These are phyloP conservation scores for Sitta carolinensis DNA, from an alignment of 2,797 vertebrate genomes.

Conservation along the genomic window DNA sequence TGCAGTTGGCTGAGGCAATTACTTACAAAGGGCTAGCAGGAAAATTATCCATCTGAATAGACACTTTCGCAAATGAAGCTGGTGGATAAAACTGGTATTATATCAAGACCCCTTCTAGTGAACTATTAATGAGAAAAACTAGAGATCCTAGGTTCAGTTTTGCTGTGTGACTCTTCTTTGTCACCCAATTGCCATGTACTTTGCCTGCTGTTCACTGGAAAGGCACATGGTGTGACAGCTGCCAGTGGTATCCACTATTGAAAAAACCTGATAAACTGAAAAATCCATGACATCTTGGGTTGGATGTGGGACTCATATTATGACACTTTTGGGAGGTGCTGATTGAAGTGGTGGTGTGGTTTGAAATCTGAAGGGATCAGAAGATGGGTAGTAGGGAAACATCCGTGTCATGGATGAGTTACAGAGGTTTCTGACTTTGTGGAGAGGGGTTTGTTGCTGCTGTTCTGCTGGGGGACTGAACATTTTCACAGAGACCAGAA, in stretches of 20 bases:
- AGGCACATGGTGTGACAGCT: neutral
- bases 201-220: conserved; percentile 41
- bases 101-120: neutral
- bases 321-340: neutral
- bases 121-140: conserved; percentile 19
- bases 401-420: fast-evolving
- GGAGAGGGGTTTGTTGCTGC: neutral
- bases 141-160: conserved; percentile 21
- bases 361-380: neutral
- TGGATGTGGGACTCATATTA: neutral
- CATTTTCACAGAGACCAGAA: neutral
- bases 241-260: conserved; percentile 3
- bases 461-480: neutral
- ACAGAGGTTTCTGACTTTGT: neutral
- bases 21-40: neutral
- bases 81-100: neutral
- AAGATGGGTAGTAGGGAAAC: neutral
- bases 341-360: neutral
- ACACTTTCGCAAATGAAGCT: neutral
- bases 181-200: conserved; percentile 52
- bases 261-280: neutral
- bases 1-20: neutral
- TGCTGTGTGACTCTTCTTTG: conserved; percentile 22
- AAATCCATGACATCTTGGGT: neutral
- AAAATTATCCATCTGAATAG: neutral